phyloP scores from a whole-genome alignment of 2,113 vertebrate genomes.

The Empidonax traillii region DNA sequence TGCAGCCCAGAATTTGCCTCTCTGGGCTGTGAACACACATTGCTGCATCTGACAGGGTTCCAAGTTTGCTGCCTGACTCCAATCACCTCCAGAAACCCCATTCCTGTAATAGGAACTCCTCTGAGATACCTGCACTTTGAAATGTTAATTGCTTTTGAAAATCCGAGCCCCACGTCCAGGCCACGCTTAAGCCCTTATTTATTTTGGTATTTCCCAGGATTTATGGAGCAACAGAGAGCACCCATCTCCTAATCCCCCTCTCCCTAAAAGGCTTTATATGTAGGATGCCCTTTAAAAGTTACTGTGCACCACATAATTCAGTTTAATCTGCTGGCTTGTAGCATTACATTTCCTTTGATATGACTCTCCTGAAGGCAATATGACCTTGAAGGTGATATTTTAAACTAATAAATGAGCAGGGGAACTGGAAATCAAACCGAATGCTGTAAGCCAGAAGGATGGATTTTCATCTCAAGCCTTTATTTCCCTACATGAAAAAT shows the following conservation, averaged over 20 bases:
- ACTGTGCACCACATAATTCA: slow-evolving; percentile 13
- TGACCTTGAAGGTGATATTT: slow-evolving; percentile 38
- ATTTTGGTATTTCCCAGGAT: slow-evolving; percentile 7
- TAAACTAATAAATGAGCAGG: slow-evolving; percentile 33
- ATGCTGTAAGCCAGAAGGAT: neutral
- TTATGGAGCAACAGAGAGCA: neutral
- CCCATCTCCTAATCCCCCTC: neutral
- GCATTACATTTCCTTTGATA: slow-evolving; percentile 1
- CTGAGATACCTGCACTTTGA: neutral
- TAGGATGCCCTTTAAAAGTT: slow-evolving; percentile 40
- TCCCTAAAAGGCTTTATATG: neutral
- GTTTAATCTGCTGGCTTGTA: slow-evolving; percentile 41
- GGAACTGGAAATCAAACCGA: neutral
- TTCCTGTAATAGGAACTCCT: neutral
- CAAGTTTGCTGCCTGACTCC: neutral
- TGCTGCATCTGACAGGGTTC: neutral
- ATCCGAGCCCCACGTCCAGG: neutral
- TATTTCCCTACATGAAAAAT: neutral
- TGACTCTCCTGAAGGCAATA: slow-evolving; percentile 20
- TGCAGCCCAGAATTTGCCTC: neutral
- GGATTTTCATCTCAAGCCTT: neutral
- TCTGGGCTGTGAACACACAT: neutral
- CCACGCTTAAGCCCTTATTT: neutral
- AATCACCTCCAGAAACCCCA: neutral
- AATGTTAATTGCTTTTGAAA: neutral